Percentiles rank a stretch among this genome's conserved stretches.
Conservation (phyloP, 92 coral and sea anemone genomes). For the Zoanthus gigantus region DNA sequence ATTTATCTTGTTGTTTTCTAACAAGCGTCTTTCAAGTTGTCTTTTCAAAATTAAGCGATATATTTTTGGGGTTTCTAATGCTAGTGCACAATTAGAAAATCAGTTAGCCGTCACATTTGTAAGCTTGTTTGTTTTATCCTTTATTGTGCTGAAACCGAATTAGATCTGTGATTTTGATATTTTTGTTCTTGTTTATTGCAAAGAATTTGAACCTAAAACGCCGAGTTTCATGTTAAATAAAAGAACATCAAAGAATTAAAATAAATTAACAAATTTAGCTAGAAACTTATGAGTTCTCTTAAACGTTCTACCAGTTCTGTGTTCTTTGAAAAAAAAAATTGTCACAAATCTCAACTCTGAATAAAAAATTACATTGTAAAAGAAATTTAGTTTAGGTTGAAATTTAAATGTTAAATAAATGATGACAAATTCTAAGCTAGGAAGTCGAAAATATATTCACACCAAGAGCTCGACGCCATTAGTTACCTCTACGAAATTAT, state of each 20-base stretch:
- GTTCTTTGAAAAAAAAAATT: no score
- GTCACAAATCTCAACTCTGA: no score
- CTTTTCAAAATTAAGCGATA: not conserved
- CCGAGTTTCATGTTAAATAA: not conserved
- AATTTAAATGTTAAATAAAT: no score
- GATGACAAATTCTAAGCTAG: no score
- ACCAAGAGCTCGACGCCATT: no score
- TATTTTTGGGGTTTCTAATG: not conserved
- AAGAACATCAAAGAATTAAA: not conserved
- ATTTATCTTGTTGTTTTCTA: slow-evolving; percentile 26
- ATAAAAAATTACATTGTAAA: no score
- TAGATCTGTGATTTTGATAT: not conserved
- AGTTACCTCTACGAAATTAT: no score
- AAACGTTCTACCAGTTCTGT: no score
- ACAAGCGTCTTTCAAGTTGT: slow-evolving; percentile 16
- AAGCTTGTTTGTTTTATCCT: not conserved
- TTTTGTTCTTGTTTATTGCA: not conserved
- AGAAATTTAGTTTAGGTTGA: no score
- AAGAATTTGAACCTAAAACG: not conserved
- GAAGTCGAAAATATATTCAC: no score
- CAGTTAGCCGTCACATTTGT: not conserved
- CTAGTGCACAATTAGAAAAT: slow-evolving; percentile 5
- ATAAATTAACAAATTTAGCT: not conserved
- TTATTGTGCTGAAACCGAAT: not conserved
- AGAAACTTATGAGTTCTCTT: no score